Evolutionary conservation across 2,888 invertebrate species (phyloP).

Genomic region (Phrixothrix hirtus): DNA sequence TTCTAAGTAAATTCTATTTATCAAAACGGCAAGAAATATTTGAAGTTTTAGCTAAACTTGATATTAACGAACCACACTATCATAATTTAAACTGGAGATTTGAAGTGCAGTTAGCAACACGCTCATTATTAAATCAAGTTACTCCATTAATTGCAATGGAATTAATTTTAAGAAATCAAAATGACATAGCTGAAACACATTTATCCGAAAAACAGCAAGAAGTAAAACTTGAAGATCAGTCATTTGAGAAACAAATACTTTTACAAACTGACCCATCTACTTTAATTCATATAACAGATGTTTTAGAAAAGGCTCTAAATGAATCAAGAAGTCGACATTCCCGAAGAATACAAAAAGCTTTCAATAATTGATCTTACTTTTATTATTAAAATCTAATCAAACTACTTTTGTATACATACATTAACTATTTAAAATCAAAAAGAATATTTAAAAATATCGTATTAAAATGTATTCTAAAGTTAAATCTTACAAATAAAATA

Average conservation of each 20-base stretch:
- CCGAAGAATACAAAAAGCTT: constrained; percentile 50
- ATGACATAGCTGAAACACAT: constrained; percentile 42
- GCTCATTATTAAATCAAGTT: constrained; percentile 62
- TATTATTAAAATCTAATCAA: neutral
- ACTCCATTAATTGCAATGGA: constrained; percentile 65
- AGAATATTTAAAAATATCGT: too few relatives aligned
- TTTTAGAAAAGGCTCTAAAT: constrained; percentile 64
- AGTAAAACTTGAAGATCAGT: constrained; percentile 43
- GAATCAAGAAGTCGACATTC: constrained; percentile 62
- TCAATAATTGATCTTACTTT: constrained; percentile 37
- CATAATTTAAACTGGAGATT: constrained; percentile 69
- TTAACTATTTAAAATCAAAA: too few relatives aligned
- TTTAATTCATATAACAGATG: constrained; percentile 64
- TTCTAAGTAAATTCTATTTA: constrained; percentile 64
- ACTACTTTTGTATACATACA: neutral
- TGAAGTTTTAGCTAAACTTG: constrained; percentile 57
- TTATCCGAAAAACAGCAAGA: constrained; percentile 46
- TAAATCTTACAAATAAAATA: too few relatives aligned
- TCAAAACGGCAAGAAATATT: constrained; percentile 62
- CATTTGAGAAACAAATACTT: constrained; percentile 54
- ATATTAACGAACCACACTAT: constrained; percentile 57
- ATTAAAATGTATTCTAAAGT: too few relatives aligned
- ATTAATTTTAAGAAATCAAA: constrained; percentile 50
- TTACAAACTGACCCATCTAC: constrained; percentile 66
- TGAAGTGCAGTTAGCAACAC: constrained; percentile 65